Evolutionary conservation across 2,888 invertebrate genomes (phyloP), one percentile per base, ranked within the genome.

Genomic region (Troglohyphantes excavatus): DNA sequence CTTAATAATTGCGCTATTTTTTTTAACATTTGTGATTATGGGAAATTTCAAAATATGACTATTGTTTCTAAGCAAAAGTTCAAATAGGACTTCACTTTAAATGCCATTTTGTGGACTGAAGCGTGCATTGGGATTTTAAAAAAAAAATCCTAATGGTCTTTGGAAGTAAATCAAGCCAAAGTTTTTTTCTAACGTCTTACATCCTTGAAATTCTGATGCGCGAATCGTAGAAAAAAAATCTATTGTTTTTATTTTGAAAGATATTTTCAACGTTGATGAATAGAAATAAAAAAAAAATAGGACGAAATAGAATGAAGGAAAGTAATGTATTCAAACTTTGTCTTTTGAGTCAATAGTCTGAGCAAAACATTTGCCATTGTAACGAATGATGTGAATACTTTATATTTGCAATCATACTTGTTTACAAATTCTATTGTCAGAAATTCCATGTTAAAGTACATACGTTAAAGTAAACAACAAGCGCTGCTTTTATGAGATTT

Each of bases 71-170:
- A 53, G n/a, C n/a, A 17, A 53, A 17, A 17, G 3, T n/a, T 53
- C 53, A n/a, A 5, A 13, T 53, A 17, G 13, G 2, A n/a, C 0
- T 46, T 46, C 17, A 17, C 9, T 17, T 46, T 17, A 2, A 17
- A 46, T 13, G 53, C 33, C 33, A 9, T 33, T 33, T 53, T 53
- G 53, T 53, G 9, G 13, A 5, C n/a, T 53, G 53, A 53, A 53
- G 53, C 53, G 53, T 53, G 53, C 53, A 53, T 53, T 53, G 13
- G 53, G 17, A 17, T 53, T 53, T 53, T 53, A 2, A n/a, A n/a
- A 53, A 53, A 53, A 53, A 53, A 53, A 53, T 53, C 53, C n/a
- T 53, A 53, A 53, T 53, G 53, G n/a, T n/a, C 17, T n/a, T 53
- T 53, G 9, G 53, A 17, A 53, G n/a, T 53, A 53, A 53, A 53